Base-by-base conservation (phyloP, 2,113 vertebrate genomes). In the Numida meleagris region DNA sequence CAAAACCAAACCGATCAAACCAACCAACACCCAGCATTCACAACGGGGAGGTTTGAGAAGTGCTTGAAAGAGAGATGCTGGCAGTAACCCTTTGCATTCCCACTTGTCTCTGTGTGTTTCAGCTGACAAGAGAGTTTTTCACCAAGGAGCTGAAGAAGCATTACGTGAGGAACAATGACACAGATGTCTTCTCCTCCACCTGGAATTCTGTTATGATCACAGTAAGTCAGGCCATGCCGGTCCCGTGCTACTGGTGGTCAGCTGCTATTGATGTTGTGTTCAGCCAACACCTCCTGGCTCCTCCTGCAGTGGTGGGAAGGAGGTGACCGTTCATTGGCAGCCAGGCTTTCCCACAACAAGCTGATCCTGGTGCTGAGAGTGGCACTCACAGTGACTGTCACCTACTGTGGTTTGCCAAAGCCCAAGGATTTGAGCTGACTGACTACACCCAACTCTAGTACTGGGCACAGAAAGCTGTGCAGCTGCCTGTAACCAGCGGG, bases 161-260 rank as follows among this genome's bases (percentile, higher is more conserved):
- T 94, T 99, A 99, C 91, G 98, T 97, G 75, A 98, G 98, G 80
- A 98, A 97, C 91, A 99, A 99, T 0, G 98, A 98, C 95, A 98
- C 98, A 0, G 98, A 99, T 0, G 96, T 98, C 96, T 99, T 99
- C 89, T 98, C 98, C 2, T 96, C 98, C 93, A 99, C 98, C 20
- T 99, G 99, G 99, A 99, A 99, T 92, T 98, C 98, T 4, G 98
- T 99, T 90, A 99, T 99, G 99, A 98, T 98, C 97, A 99, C 98
- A 29, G 99, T 99, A 97, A 98, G 98, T 97, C 72, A 14, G 7
- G 25, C 14, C 5, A 0, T 7, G 2, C 48, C 23, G 10, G 25
- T 15, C 19, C 43, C 19, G 8, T 2, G 20, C 46, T 67, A 36
- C 31, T 31, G 0, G 0, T 5, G 33, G 42, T n/a, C 34, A 73